Evolutionary conservation across 2,797 vertebrate species (phyloP).

Genomic region (Enteromius radiatus): DNA sequence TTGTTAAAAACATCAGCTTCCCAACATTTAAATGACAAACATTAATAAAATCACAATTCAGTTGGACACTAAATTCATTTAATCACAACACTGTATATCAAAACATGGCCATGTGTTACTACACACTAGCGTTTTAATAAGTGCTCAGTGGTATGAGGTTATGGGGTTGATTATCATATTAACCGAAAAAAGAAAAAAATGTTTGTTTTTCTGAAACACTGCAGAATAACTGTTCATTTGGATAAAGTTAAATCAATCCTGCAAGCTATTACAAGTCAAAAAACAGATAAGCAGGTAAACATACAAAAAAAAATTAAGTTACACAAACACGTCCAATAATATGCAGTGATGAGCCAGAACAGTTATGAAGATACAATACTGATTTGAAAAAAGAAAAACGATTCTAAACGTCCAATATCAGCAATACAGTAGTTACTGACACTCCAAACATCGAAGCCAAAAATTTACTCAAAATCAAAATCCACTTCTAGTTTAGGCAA

Average conservation of each 20-base stretch:
- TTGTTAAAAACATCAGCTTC: conserved; percentile 1
- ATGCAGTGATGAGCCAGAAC: conserved; percentile 95
- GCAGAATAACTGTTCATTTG: conserved; percentile 60
- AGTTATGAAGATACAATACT: conserved; percentile 99
- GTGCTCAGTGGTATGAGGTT: conserved; percentile 75
- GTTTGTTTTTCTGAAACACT: conserved; percentile 9
- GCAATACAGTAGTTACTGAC: conserved; percentile 99
- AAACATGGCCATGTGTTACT: conserved; percentile 45
- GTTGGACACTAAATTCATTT: conserved; percentile 13
- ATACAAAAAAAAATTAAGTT: conserved; percentile 94
- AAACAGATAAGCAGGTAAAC: conserved; percentile 91
- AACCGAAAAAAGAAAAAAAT: neutral
- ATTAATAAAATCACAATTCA: conserved; percentile 74
- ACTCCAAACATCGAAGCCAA: conserved; percentile 97
- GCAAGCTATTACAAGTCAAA: conserved; percentile 97
- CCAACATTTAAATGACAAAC: conserved; percentile 56
- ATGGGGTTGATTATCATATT: conserved; percentile 37
- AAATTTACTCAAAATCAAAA: conserved; percentile 78
- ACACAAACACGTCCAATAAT: conserved; percentile 94
- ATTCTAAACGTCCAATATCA: conserved; percentile 94
- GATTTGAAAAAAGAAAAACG: conserved; percentile 91
- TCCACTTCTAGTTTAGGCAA: conserved; percentile 96
- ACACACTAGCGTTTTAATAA: conserved; percentile 74
- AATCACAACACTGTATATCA: conserved; percentile 22
- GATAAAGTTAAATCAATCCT: conserved; percentile 94